Evolutionary conservation across 2,888 invertebrate species (phyloP).

Genomic region (Plebejus argus): DNA sequence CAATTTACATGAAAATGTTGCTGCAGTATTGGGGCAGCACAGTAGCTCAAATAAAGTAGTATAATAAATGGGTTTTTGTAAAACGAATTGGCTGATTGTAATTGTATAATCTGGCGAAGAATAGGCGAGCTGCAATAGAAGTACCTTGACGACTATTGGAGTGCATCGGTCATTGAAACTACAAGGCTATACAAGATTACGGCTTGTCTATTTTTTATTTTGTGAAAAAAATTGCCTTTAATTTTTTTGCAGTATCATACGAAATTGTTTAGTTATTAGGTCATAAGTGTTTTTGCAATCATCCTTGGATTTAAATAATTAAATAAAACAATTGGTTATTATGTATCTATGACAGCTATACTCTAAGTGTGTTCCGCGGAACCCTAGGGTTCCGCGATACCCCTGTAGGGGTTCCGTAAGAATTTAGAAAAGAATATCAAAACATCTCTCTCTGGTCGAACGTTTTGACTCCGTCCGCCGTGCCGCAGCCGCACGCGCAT

Average conservation of each 20-base stretch:
- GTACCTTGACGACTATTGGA: constrained; percentile 18
- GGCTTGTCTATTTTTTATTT: not conserved
- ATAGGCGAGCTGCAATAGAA: constrained; percentile 5
- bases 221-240: too few species aligned
- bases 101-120: not conserved
- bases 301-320: constrained; percentile 1
- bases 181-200: not conserved
- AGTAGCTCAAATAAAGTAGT: too few species aligned
- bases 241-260: too few species aligned
- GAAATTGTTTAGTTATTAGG: not conserved
- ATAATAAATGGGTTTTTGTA: constrained; percentile 17
- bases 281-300: not conserved
- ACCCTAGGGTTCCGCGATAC: too few species aligned
- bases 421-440: too few species aligned
- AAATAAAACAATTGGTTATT: not conserved
- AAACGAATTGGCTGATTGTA: not conserved
- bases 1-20: constrained; percentile 6
- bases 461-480: too few species aligned
- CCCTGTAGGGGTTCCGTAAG: too few species aligned
- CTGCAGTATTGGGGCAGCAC: not conserved
- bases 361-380: too few species aligned
- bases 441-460: too few species aligned
- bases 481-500: too few species aligned
- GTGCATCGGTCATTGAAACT: constrained; percentile 15
- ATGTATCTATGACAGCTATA: constrained; percentile 13